Percentiles rank a stretch among this genome's conserved stretches.
Conservation (phyloP, 1,140 invertebrate genomes). For the Pectinophora gossypiella region DNA sequence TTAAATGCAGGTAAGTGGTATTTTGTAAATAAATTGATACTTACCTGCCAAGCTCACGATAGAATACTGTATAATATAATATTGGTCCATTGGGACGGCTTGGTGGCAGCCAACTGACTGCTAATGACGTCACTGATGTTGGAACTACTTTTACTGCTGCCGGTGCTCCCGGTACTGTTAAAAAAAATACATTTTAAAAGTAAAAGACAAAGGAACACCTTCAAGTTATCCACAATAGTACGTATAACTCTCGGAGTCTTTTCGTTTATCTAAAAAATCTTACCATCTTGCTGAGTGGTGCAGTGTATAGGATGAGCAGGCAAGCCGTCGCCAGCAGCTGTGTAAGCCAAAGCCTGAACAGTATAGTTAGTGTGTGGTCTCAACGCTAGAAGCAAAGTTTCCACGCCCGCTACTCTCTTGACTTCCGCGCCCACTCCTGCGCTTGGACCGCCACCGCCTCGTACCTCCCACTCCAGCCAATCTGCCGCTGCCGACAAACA, state of each 20-base stretch:
- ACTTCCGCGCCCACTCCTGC: constrained; percentile 75
- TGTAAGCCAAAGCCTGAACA: constrained; percentile 90
- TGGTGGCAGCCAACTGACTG: constrained; percentile 90
- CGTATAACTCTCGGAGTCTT: too few relatives aligned
- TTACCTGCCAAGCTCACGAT: constrained; percentile 78
- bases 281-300: constrained; percentile 88
- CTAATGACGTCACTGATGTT: constrained; percentile 84
- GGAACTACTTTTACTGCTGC: constrained; percentile 88
- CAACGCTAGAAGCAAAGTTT: constrained; percentile 85
- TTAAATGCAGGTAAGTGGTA: too few relatives aligned
- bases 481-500: constrained; percentile 67
- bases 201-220: background rate
- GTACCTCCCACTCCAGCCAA: constrained; percentile 67
- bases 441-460: constrained; percentile 29
- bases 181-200: background rate
- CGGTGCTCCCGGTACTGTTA: constrained; percentile 86
- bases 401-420: constrained; percentile 84
- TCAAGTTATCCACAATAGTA: too few relatives aligned
- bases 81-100: constrained; percentile 87
- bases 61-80: constrained; percentile 89
- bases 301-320: constrained; percentile 86
- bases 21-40: too few relatives aligned
- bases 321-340: constrained; percentile 88
- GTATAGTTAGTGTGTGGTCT: constrained; percentile 89
- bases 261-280: too few relatives aligned